phyloP scores from a whole-genome alignment of 1,140 invertebrate species.

The Batillaria attramentaria region DNA sequence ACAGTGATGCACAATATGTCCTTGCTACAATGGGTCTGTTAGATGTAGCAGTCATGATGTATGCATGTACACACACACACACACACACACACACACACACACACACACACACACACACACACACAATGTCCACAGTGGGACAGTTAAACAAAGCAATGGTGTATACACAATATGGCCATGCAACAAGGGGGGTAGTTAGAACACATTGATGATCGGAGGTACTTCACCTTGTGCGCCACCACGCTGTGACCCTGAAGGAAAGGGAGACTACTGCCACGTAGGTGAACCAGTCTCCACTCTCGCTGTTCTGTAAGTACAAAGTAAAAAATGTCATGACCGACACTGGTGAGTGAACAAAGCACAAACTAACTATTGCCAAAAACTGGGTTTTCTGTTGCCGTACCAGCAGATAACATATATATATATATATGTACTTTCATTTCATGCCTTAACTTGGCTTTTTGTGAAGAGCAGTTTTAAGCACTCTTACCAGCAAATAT shows the following conservation, averaged over 20 bases:
- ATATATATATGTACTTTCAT: no score
- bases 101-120: neutral
- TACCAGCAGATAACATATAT: no score
- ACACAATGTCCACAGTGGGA: no score
- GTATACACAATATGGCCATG: neutral
- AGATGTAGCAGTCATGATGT: neutral
- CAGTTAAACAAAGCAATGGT: neutral
- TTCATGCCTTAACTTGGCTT: no score
- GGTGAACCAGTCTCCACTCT: slow-evolving; percentile 70
- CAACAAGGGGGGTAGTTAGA: neutral
- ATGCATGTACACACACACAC: neutral
- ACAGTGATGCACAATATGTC: no score
- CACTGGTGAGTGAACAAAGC: no score
- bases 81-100: neutral
- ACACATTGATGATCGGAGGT: neutral
- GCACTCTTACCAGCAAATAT: no score
- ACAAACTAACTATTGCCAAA: no score
- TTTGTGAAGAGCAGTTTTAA: no score
- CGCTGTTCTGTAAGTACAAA: slow-evolving; percentile 63
- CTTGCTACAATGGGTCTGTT: no score
- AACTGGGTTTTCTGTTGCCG: no score
- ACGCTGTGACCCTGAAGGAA: slow-evolving; percentile 89
- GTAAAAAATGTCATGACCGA: neutral
- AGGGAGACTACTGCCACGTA: slow-evolving; percentile 80
- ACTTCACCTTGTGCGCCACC: slow-evolving; percentile 75